Base-by-base conservation (phyloP, 1,140 invertebrate species). In the Manduca sexta region DNA sequence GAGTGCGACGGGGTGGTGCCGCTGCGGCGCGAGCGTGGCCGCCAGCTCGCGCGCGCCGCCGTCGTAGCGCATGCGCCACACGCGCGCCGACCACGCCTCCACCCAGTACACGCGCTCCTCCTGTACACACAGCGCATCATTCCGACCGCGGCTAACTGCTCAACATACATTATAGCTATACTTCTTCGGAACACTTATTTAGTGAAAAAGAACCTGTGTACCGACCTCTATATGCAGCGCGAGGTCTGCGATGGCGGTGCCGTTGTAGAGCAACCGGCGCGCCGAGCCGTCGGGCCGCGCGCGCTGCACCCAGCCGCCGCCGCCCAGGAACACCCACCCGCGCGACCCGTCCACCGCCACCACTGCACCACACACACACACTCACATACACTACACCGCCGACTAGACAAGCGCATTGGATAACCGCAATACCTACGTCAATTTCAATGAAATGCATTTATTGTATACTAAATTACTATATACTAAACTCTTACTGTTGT, bases 41-140 rank as follows among this genome's bases (percentile, higher is more conserved):
- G 95, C 74, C 90, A 47, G 94, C 89, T 29, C 90, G 92, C 1
- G 58, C 75, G 41, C 92, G 33, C 90, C 1, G 95, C 86, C 97
- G 84, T 97, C 92, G 71, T 91, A 91, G 18, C 81, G 79, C 44
- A 88, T 88, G 42, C 91, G 90, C 88, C 98, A 97, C 48, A 99
- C 94, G 60, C 92, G 93, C 60, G 95, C 93, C 14, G 89, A 90
- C 60, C 91, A 90, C 0, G 92, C 91, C 81, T 99, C 97, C 60
- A 93, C 94, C 92, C 97, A 99, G 81, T 98, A 99, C 2, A 99
- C 88, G 29, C 18, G 43, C 37, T 41, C 26, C 43, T 14, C 14
- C 12, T 38, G 21, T 26, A 11, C 45, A 17, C 34, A 12, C 34
- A 0, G 1, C 21, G 8, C 21, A 1, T 5, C 21, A 26, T 26